Conservation (phyloP, 2,797 vertebrate genomes). For the Malurus leucopterus region DNA sequence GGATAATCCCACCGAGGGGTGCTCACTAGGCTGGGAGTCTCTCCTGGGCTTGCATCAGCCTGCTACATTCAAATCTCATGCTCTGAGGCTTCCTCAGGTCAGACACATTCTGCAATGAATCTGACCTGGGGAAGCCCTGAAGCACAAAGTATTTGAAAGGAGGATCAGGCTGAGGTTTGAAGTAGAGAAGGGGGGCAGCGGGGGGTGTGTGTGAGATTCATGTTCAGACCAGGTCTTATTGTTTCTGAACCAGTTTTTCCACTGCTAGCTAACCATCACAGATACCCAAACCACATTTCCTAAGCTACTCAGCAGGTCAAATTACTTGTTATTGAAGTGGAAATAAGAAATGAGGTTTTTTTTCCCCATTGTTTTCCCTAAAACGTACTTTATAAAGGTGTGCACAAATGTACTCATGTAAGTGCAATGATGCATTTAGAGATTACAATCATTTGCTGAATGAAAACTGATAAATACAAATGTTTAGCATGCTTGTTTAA, state of each 20-base stretch:
- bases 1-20: conserved; percentile 55
- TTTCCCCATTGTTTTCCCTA: background rate
- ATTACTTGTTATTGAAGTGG: conserved; percentile 36
- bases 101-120: conserved; percentile 65
- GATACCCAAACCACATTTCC: conserved; percentile 53
- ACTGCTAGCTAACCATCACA: conserved; percentile 44
- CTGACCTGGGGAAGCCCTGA: conserved; percentile 69
- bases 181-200: conserved; percentile 5
- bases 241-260: conserved; percentile 69
- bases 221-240: conserved; percentile 65
- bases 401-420: background rate
- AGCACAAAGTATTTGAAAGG: conserved; percentile 67
- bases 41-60: conserved; percentile 58
- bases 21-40: conserved; percentile 47
- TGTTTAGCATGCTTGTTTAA: conserved; percentile 72
- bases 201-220: conserved; percentile 28
- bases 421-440: background rate
- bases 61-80: conserved; percentile 66
- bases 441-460: background rate
- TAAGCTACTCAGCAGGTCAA: conserved; percentile 52
- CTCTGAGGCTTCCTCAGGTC: conserved; percentile 68
- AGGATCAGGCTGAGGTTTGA: conserved; percentile 66
- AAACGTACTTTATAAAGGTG: conserved; percentile 28
- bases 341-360: background rate
- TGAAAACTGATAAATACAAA: conserved; percentile 54